A percentile compares a stretch with the other conserved stretches of the same genome.
phyloP scores from a whole-genome alignment of 2,797 vertebrate species.

The Allobates femoralis region DNA sequence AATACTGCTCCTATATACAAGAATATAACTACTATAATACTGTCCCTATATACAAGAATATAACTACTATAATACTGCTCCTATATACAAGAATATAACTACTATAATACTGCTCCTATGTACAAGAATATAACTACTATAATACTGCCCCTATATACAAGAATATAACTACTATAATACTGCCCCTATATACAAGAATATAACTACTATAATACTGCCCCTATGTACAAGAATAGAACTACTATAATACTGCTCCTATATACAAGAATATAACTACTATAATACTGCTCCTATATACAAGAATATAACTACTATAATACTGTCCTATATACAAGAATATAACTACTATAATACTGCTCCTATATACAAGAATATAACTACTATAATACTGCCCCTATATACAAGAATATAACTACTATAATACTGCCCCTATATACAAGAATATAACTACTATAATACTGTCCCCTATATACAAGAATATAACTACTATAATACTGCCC shows the following conservation, averaged over 20 bases:
- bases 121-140: neutral
- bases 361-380: slow-evolving; percentile 15
- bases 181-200: neutral
- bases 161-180: too few species aligned
- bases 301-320: slow-evolving; percentile 17
- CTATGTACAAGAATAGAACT: neutral
- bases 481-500: slow-evolving; percentile 2
- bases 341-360: slow-evolving; percentile 9
- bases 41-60: neutral
- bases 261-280: slow-evolving; percentile 4
- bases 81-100: neutral
- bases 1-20: neutral
- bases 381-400: slow-evolving; percentile 10
- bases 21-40: neutral
- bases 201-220: neutral
- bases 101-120: neutral
- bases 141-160: too few species aligned
- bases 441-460: slow-evolving; percentile 9
- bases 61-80: neutral
- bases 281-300: slow-evolving; percentile 21
- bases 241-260: slow-evolving; percentile 2
- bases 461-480: neutral
- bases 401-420: slow-evolving; percentile 1
- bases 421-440: slow-evolving; percentile 3
- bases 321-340: slow-evolving; percentile 5